phyloP scores from a whole-genome alignment of 2,888 invertebrate species.

The Palloptera scutellata region DNA sequence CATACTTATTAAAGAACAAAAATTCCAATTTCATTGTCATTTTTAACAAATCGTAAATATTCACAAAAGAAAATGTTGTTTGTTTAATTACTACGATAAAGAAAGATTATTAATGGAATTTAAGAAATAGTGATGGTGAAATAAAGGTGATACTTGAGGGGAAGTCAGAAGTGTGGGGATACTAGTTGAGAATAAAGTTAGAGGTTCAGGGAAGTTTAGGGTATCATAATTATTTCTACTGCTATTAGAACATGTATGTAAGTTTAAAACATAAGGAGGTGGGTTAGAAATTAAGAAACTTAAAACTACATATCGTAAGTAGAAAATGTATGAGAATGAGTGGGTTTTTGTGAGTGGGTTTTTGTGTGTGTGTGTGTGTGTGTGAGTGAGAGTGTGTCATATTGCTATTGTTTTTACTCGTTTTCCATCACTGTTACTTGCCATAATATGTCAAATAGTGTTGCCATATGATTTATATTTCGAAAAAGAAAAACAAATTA shows the following conservation, averaged over 20 bases:
- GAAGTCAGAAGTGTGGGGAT: background rate
- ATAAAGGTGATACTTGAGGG: no score
- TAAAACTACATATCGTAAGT: background rate
- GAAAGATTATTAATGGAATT: constrained; percentile 1
- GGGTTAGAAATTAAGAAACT: background rate
- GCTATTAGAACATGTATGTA: background rate
- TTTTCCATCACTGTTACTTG: background rate
- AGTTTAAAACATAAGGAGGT: background rate
- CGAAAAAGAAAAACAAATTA: no score
- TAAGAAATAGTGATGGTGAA: no score
- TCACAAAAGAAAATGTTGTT: constrained; percentile 33
- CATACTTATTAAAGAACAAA: constrained; percentile 40
- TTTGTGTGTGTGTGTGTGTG: constrained; percentile 20
- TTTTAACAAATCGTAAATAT: constrained; percentile 37
- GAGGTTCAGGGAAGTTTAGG: background rate
- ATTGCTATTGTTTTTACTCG: constrained; percentile 2
- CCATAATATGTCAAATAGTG: background rate
- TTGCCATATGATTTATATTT: background rate
- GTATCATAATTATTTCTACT: background rate
- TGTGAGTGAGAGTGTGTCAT: constrained; percentile 21
- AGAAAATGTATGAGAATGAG: constrained; percentile 5
- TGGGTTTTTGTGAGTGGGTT: background rate
- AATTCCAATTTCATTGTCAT: constrained; percentile 35
- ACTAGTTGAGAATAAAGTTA: constrained; percentile 13
- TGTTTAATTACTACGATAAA: constrained; percentile 39